Percentiles rank a stretch among this genome's conserved stretches.
phyloP scores from a whole-genome alignment of 1,140 invertebrate genomes.

The Euwallacea fornicatus region DNA sequence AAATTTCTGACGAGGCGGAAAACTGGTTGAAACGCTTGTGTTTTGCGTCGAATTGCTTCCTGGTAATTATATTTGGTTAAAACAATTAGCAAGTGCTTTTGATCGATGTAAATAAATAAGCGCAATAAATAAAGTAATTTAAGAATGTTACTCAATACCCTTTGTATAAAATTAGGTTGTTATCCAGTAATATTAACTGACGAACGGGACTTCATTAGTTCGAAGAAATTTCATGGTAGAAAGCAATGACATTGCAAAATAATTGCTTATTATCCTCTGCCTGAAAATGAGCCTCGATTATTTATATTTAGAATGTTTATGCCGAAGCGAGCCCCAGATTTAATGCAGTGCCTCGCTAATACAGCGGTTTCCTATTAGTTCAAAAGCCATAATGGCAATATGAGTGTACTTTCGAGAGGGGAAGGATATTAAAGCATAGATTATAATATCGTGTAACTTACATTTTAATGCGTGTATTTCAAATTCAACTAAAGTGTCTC shows the following conservation, averaged over 20 bases:
- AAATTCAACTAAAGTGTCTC: no score
- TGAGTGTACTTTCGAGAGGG: no score
- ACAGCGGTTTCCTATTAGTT: slow-evolving; percentile 2
- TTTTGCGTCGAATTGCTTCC: slow-evolving; percentile 25
- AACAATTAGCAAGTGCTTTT: slow-evolving; percentile 5
- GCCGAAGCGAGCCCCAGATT: neutral
- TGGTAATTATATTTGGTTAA: slow-evolving; percentile 23
- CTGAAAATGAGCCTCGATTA: slow-evolving; percentile 3
- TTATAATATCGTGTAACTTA: no score
- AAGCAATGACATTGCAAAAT: neutral
- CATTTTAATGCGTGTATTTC: no score
- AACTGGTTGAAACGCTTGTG: slow-evolving; percentile 26
- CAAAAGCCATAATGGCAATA: neutral
- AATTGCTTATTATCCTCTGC: neutral
- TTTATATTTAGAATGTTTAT: slow-evolving; percentile 5
- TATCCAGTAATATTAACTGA: no score
- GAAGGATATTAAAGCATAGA: no score
- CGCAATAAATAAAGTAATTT: no score
- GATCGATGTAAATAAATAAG: no score
- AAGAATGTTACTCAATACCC: no score
- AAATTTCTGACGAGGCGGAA: slow-evolving; percentile 33
- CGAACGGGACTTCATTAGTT: no score
- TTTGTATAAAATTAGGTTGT: no score
- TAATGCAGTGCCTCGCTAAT: neutral
- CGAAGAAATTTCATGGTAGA: no score